Evolutionary conservation across 2,888 invertebrate genomes (phyloP).

Genomic region (Volucella bombylans): DNA sequence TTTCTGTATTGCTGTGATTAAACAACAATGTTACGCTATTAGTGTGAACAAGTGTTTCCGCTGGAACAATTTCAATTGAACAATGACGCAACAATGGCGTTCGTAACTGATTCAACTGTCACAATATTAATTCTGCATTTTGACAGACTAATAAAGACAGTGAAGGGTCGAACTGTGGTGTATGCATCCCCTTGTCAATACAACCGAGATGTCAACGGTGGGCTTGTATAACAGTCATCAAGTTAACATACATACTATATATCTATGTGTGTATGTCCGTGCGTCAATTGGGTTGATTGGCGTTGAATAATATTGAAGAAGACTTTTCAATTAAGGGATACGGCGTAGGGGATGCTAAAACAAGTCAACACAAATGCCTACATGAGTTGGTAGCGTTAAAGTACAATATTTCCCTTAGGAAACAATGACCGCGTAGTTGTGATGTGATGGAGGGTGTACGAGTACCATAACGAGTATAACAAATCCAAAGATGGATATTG

Average conservation of each 20-base stretch:
- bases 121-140: conserved; percentile 41
- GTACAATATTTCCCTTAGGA: conserved; percentile 32
- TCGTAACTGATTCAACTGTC: conserved; percentile 49
- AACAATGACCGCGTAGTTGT: conserved; percentile 45
- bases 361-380: neutral
- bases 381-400: conserved; percentile 30
- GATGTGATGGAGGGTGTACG: neutral
- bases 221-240: conserved; percentile 66
- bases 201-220: conserved; percentile 48
- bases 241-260: conserved; percentile 18
- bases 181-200: conserved; percentile 40
- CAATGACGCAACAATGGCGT: conserved; percentile 52
- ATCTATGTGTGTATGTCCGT: neutral
- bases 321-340: conserved; percentile 69
- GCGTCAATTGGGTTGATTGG: conserved; percentile 64
- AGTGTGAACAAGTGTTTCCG: conserved; percentile 71
- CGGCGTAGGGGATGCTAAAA: neutral
- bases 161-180: neutral
- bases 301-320: conserved; percentile 55
- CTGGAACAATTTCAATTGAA: conserved; percentile 62
- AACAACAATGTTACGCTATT: conserved; percentile 56
- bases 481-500: conserved; percentile 27
- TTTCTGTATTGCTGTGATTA: conserved; percentile 32
- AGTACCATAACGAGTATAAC: conserved; percentile 37
- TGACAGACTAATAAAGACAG: conserved; percentile 35